Conservation (phyloP, 2,113 vertebrate species). For the Empidonax traillii region DNA sequence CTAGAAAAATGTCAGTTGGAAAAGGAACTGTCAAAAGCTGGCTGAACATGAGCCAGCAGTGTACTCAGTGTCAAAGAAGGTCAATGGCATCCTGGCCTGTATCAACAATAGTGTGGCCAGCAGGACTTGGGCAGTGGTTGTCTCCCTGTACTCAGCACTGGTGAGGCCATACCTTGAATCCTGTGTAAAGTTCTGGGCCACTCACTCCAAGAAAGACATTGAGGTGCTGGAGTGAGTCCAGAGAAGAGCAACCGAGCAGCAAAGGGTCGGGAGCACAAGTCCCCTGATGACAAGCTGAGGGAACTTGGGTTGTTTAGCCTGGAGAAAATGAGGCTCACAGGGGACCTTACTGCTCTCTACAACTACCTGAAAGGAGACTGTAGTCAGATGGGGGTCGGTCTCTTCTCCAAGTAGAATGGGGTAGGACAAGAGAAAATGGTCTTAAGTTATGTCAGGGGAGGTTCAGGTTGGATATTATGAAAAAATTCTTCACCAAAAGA, state of each 20-base stretch:
- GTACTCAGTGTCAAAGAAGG: not conserved
- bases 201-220: not conserved
- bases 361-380: not conserved
- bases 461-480: not conserved
- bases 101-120: not conserved
- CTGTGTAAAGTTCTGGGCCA: not conserved
- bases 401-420: not conserved
- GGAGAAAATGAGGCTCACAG: not conserved
- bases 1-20: not conserved
- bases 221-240: rapidly evolving
- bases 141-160: rapidly evolving
- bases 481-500: not conserved
- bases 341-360: not conserved
- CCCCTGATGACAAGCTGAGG: rapidly evolving
- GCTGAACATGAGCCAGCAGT: not conserved
- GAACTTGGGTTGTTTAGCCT: not conserved
- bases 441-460: not conserved
- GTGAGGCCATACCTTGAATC: rapidly evolving
- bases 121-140: rapidly evolving
- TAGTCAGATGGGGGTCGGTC: not conserved
- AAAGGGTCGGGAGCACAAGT: not conserved
- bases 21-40: rapidly evolving
- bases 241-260: rapidly evolving
- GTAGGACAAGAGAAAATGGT: not conserved
- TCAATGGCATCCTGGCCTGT: not conserved